Evolutionary conservation across 2,888 invertebrate species (phyloP).

Genomic region (Agriopis marginaria): DNA sequence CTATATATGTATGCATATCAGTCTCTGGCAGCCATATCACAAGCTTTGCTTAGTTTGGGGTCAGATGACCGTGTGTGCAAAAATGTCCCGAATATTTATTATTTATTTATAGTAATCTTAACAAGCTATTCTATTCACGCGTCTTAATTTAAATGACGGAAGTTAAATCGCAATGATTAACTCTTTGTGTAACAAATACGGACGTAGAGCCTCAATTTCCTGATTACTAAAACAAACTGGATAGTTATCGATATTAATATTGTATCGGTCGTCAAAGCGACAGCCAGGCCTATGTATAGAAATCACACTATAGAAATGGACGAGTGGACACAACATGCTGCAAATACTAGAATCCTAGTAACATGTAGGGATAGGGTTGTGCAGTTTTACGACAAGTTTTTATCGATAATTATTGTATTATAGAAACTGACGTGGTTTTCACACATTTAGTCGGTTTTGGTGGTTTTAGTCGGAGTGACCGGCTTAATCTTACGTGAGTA

Average conservation of each 20-base stretch:
- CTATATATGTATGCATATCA: too few species aligned
- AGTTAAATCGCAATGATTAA: constrained; percentile 12
- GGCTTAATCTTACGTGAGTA: too few species aligned
- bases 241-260: constrained; percentile 42
- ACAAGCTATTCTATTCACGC: neutral
- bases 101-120: too few species aligned
- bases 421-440: too few species aligned
- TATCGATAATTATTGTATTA: neutral
- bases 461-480: too few species aligned
- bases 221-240: constrained; percentile 45
- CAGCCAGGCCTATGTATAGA: constrained; percentile 43
- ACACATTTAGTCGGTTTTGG: too few species aligned
- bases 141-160: constrained; percentile 16
- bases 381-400: neutral
- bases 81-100: too few species aligned
- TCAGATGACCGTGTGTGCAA: too few species aligned
- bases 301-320: constrained; percentile 34
- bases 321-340: constrained; percentile 38
- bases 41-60: too few species aligned
- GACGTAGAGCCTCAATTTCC: constrained; percentile 14
- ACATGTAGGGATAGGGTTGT: constrained; percentile 28
- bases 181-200: constrained; percentile 21
- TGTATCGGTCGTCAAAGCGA: constrained; percentile 36
- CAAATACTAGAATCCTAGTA: constrained; percentile 39
- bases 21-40: too few species aligned